phyloP scores from a whole-genome alignment of 2,888 invertebrate genomes.

The Nemotelus pantherinus region DNA sequence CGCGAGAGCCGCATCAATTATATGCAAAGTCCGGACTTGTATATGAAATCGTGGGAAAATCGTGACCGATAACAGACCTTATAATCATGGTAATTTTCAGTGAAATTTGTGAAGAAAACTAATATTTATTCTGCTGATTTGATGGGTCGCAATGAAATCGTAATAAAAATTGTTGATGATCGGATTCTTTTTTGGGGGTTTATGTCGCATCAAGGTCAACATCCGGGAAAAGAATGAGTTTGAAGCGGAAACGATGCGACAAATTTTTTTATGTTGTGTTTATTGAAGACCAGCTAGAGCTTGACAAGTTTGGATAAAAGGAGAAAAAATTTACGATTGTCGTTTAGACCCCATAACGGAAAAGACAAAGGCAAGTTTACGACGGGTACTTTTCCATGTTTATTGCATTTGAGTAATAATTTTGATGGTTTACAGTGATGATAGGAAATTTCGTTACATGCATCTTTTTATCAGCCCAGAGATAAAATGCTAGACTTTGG shows the following conservation, averaged over 20 bases:
- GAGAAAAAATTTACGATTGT: not conserved
- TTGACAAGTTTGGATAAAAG: not conserved
- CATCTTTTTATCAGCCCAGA: no score
- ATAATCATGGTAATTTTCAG: no score
- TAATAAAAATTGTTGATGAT: not conserved
- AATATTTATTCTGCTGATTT: no score
- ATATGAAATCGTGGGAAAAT: no score
- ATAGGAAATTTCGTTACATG: no score
- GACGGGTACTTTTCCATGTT: not conserved
- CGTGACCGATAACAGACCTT: no score
- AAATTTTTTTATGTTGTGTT: not conserved
- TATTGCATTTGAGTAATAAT: not conserved
- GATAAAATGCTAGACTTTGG: no score
- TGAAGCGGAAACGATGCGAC: not conserved
- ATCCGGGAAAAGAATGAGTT: not conserved
- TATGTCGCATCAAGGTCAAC: not conserved
- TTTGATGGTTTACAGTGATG: not conserved
- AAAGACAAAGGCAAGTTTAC: not conserved
- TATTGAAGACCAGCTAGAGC: not conserved
- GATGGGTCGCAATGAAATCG: not conserved
- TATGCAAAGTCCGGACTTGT: no score
- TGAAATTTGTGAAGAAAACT: no score
- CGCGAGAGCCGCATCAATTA: no score
- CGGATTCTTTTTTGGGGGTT: not conserved
- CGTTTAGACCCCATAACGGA: not conserved